Base-by-base conservation (phyloP, 2,888 invertebrate genomes). In the Laspeyria flexula region DNA sequence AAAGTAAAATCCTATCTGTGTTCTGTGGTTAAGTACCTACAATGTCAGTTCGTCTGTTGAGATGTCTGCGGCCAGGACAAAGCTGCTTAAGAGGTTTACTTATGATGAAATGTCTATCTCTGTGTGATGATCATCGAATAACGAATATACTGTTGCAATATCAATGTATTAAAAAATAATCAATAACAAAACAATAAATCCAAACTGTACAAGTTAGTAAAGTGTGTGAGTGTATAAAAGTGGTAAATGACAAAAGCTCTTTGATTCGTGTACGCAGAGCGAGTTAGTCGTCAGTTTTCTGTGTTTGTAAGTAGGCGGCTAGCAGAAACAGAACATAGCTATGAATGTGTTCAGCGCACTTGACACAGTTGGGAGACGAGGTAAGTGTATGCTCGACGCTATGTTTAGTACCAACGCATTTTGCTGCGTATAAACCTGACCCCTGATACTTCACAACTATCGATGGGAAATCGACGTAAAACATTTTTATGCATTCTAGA, bases 391-490 rank as follows among this genome's bases (percentile, higher is more conserved):
- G 47, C 60, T 60, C 43, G 54, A 46, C 40, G 51, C 56, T 55
- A 56, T 61, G 62, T 73, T 69, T 69, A 74, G 68, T 58, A 54
- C 41, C 60, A 69, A 72, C 76, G 76, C 79, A 73, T 73, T 73
- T 65, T 64, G 54, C 58, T 52, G 56, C 55, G 55, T 52, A 56
- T 50, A 49, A 43, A 49, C 33, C 60, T 66, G 56, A 71, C 65
- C 61, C 50, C 43, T 38, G 54, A 49, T 38, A 55, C 50, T 33
- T 49, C 25, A 25, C 3, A 21, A 55, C 45, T 57, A 50, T 43
- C 15, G 31, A 42, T 56, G 33, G 42, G 56, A 54, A 60, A 62
- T 64, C 29, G 51, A 38, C 35, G 42, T 54, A 45, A 55, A 66
- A 51, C 40, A 43, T 59, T 63, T 55, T 49, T 38, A 54, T 63